Base-by-base conservation (phyloP, 2,888 invertebrate genomes). In the Leistus spinibarbis region DNA sequence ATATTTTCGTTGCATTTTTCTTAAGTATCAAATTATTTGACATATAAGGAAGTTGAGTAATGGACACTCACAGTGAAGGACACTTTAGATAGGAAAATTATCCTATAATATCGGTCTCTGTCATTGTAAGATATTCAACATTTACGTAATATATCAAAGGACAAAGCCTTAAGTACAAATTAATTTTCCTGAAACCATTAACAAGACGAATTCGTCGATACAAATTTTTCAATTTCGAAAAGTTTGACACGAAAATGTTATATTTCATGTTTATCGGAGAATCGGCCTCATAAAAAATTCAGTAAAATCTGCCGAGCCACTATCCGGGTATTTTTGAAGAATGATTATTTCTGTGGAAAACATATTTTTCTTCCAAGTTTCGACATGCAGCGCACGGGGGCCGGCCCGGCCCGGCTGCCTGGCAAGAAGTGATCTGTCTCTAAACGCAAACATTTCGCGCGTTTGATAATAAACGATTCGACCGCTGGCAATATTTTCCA, bases 261-360 rank as follows among this genome's bases (percentile, higher is more conserved):
- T 71, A 63, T 65, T 54, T 40, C 56, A 17, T 65, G 66, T n/a
- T 71, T 71, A 20, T 71, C 70, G 17, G n/a, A 24, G 5, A 10
- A 20, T 71, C 70, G 10, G 22, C 20, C 40, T 24, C 57, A 72
- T 72, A 72, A 72, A 72, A 72, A 65, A 72, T 72, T 56, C 40
- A 65, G 65, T 1, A 27, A 72, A 72, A 72, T 57, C 56, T 65
- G n/a, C n/a, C n/a, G n/a, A n/a, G n/a, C n/a, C 66, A 17, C 71
- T 17, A 16, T 27, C 53, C 60, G 60, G 20, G 53, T 17, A 9
- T 16, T 53, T 65, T 23, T 72, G 65, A 65, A 72, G 64, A 64
- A 71, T 71, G 71, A 63, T 71, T 71, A 71, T 71, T 71, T 72
- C 40, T 17, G 72, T 40, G 24, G 72, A 66, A 72, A 72, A 72